These are phyloP conservation scores for Mesembrinibis cayennensis DNA, from an alignment of 2,113 vertebrate species.

Conservation along the genomic window DNA sequence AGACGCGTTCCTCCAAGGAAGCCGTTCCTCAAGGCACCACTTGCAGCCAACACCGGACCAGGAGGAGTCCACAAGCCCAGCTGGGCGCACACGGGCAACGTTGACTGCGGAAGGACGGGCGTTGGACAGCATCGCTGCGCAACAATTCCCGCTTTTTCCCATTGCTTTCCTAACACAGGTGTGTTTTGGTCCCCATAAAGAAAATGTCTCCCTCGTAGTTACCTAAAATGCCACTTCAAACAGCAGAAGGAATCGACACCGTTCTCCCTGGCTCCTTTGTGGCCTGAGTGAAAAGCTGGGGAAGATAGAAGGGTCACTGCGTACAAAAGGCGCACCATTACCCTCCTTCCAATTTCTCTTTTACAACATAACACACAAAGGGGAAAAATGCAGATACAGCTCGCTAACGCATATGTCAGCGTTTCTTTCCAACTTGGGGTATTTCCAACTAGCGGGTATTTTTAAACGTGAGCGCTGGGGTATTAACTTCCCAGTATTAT, in stretches of 20 bases:
- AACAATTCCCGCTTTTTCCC: accelerated
- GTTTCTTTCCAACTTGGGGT: neutral
- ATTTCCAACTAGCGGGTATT: neutral
- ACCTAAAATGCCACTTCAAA: neutral
- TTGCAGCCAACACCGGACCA: neutral
- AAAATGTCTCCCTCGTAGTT: neutral
- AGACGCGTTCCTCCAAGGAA: accelerated
- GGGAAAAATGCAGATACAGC: neutral
- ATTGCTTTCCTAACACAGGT: neutral
- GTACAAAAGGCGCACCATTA: neutral
- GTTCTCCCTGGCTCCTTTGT: neutral
- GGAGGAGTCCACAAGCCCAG: neutral
- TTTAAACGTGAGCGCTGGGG: neutral
- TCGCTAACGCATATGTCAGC: neutral
- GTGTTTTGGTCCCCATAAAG: neutral
- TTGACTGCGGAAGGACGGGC: accelerated
- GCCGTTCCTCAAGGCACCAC: accelerated
- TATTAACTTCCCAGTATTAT: too few species aligned
- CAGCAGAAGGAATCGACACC: neutral
- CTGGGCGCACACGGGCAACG: accelerated
- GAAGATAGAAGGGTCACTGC: neutral
- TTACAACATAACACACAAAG: neutral
- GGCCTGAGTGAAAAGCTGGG: neutral
- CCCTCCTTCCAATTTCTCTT: neutral
- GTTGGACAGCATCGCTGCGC: accelerated